Conservation (phyloP, 92 coral and sea anemone genomes). For the Heliopora coerulea region DNA sequence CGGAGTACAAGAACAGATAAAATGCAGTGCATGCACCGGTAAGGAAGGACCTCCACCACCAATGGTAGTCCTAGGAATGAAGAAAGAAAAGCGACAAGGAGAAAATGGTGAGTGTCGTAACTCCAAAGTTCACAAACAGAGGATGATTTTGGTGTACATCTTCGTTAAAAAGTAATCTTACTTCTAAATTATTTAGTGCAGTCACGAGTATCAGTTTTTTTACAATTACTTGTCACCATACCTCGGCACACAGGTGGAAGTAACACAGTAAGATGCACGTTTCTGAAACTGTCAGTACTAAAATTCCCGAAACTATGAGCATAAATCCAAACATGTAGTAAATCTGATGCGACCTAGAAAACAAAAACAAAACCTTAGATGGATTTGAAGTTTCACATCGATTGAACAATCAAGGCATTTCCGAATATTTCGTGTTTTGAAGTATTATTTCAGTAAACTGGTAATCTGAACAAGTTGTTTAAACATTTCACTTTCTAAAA, state of each 20-base stretch:
- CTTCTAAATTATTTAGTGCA: too few species aligned
- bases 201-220: too few species aligned
- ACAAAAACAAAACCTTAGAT: background rate
- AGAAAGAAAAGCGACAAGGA: background rate
- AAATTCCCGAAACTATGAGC: conserved; percentile 84
- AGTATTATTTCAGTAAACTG: too few species aligned
- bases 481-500: too few species aligned
- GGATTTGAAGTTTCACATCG: background rate
- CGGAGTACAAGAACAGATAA: conserved; percentile 86
- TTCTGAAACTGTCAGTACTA: conserved; percentile 91
- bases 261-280: conserved; percentile 92
- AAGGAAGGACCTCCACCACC: conserved; percentile 99
- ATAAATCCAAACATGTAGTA: conserved; percentile 99
- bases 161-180: too few species aligned
- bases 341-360: conserved; percentile 93
- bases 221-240: conserved; percentile 46
- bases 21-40: conserved; percentile 96
- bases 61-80: conserved; percentile 78
- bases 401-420: background rate
- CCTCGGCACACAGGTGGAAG: conserved; percentile 99
- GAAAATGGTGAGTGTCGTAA: too few species aligned
- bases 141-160: too few species aligned
- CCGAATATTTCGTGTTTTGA: too few species aligned
- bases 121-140: too few species aligned
- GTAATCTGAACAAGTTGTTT: too few species aligned